These are phyloP conservation scores for Muraenolepis orangiensis DNA, from an alignment of 2,797 vertebrate species.

Conservation along the genomic window DNA sequence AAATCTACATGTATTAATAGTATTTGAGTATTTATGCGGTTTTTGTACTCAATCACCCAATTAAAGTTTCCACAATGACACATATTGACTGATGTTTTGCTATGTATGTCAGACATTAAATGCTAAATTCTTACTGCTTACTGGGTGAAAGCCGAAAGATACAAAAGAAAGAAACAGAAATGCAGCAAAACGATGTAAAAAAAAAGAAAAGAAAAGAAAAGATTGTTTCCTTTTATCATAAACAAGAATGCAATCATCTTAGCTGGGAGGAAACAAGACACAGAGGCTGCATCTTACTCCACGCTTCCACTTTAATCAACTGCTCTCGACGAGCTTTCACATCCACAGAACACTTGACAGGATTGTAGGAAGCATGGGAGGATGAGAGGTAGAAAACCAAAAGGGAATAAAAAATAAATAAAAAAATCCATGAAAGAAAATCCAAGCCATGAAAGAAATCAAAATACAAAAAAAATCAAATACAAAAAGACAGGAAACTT, in stretches of 20 bases:
- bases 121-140: neutral
- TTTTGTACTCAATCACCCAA: neutral
- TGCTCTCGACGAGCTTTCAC: constrained; percentile 32
- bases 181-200: neutral
- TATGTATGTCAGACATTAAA: neutral
- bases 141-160: neutral
- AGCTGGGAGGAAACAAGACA: constrained; percentile 35
- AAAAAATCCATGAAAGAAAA: constrained; percentile 6
- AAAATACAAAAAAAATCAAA: constrained; percentile 45
- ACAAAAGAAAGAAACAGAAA: neutral
- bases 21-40: too few species aligned
- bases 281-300: constrained; percentile 31
- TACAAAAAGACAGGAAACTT: constrained; percentile 41
- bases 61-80: neutral
- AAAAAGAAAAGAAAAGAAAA: neutral
- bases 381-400: constrained; percentile 8
- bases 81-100: neutral
- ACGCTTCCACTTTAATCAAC: constrained; percentile 32
- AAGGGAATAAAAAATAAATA: constrained; percentile 11
- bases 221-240: constrained; percentile 20
- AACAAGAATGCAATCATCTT: constrained; percentile 39
- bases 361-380: constrained; percentile 15
- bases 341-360: constrained; percentile 27
- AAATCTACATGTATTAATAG: neutral
- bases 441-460: constrained; percentile 4